Percentiles rank a stretch among this genome's conserved stretches.
phyloP scores from a whole-genome alignment of 2,797 vertebrate species.

The Stomatorhinus walkeri region DNA sequence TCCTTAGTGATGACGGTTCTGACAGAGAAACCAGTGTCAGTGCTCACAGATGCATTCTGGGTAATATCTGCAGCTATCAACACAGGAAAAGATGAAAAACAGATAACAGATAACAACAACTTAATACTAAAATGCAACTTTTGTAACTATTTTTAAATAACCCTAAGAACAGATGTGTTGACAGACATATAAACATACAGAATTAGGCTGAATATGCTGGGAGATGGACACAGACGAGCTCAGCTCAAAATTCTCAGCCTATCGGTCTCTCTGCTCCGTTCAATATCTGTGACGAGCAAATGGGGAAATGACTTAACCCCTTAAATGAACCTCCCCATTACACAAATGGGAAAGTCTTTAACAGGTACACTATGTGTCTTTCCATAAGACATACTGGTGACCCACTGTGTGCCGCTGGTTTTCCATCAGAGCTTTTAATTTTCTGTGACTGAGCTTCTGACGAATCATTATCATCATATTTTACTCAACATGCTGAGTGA shows the following conservation, averaged over 20 bases:
- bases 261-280: constrained; percentile 68
- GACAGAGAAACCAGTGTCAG: constrained; percentile 75
- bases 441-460: background rate
- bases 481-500: background rate
- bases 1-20: constrained; percentile 62
- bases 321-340: background rate
- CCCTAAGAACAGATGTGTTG: background rate
- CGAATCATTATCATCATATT: background rate
- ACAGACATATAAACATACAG: background rate
- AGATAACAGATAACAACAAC: background rate
- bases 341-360: background rate
- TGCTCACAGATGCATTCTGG: constrained; percentile 73
- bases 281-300: constrained; percentile 63
- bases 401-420: background rate
- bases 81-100: background rate
- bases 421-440: background rate
- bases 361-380: background rate
- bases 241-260: constrained; percentile 72
- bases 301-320: background rate
- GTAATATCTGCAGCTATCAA: constrained; percentile 77
- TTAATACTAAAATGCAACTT: background rate
- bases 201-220: constrained; percentile 68
- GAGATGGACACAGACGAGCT: constrained; percentile 76
- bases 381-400: background rate
- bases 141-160: background rate